These are phyloP conservation scores for Drosophila ananassae DNA, from an alignment of 1,140 invertebrate species.

Conservation along the genomic window DNA sequence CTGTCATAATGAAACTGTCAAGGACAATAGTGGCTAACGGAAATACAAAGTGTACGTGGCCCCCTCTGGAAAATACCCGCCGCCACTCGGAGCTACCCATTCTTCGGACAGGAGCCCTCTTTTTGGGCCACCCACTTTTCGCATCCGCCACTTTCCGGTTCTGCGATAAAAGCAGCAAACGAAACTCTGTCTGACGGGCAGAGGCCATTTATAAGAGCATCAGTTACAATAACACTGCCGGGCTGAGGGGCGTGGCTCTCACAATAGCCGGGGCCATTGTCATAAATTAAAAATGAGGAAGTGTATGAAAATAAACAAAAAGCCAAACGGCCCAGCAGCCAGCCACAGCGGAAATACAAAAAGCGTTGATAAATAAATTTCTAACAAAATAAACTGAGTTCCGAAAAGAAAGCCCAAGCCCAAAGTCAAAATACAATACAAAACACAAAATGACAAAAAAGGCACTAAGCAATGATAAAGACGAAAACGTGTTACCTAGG, in stretches of 20 bases:
- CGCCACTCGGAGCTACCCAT: neutral
- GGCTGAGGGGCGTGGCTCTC: slow-evolving; percentile 48
- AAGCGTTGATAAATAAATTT: slow-evolving; percentile 80
- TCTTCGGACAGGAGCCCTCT: neutral
- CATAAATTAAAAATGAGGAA: slow-evolving; percentile 83
- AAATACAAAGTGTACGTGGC: slow-evolving; percentile 76
- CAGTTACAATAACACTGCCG: slow-evolving; percentile 77
- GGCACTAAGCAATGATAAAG: slow-evolving; percentile 1
- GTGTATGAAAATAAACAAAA: slow-evolving; percentile 80
- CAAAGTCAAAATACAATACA: slow-evolving; percentile 26
- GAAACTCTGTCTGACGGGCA: slow-evolving; percentile 70
- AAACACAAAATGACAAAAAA: slow-evolving; percentile 8
- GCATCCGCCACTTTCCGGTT: slow-evolving; percentile 40
- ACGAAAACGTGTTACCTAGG: slow-evolving; percentile 4
- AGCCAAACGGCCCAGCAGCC: slow-evolving; percentile 57
- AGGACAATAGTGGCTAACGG: slow-evolving; percentile 74
- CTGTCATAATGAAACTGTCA: slow-evolving; percentile 83
- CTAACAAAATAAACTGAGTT: slow-evolving; percentile 38
- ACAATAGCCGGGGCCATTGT: slow-evolving; percentile 75
- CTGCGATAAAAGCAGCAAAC: slow-evolving; percentile 77
- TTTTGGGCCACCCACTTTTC: slow-evolving; percentile 3
- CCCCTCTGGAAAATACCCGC: slow-evolving; percentile 33
- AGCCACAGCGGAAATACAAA: slow-evolving; percentile 70
- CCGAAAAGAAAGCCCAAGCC: slow-evolving; percentile 6
- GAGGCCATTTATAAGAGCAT: slow-evolving; percentile 79